phyloP scores from a whole-genome alignment of 2,888 invertebrate genomes.

The Cheilosia grossa region DNA sequence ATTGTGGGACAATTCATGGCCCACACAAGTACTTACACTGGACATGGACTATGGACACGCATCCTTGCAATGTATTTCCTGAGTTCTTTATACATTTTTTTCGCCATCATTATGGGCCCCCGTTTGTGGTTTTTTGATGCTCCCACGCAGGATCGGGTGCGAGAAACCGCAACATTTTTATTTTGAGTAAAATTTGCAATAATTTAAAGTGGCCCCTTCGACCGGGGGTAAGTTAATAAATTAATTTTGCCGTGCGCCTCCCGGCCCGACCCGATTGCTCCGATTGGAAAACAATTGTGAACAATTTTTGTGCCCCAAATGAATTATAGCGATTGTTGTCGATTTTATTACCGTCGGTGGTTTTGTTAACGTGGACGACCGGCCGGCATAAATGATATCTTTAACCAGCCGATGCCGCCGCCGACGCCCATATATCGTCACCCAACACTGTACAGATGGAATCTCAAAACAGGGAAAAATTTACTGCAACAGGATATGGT shows the following conservation, averaged over 20 bases:
- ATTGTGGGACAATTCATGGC: constrained; percentile 50
- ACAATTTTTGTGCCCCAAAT: constrained; percentile 76
- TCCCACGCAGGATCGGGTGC: constrained; percentile 48
- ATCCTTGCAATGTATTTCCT: constrained; percentile 35
- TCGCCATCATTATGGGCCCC: constrained; percentile 68
- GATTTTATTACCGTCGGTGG: constrained; percentile 77
- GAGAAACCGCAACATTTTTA: constrained; percentile 72
- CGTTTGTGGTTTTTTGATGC: constrained; percentile 74
- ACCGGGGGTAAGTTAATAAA: constrained; percentile 65
- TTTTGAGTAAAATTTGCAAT: constrained; percentile 72
- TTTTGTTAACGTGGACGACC: constrained; percentile 74
- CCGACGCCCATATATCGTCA: background rate
- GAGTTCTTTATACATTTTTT: constrained; percentile 56
- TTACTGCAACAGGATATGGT: constrained; percentile 73
- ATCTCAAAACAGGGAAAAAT: constrained; percentile 47
- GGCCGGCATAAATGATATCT: constrained; percentile 56
- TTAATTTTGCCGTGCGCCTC: constrained; percentile 51
- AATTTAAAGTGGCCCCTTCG: constrained; percentile 62
- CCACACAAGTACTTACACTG: constrained; percentile 29
- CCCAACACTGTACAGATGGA: constrained; percentile 5
- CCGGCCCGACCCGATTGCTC: constrained; percentile 44
- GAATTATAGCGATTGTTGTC: constrained; percentile 77
- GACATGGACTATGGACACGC: constrained; percentile 1
- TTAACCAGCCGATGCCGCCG: constrained; percentile 8
- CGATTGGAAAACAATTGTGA: constrained; percentile 76